A percentile compares a stretch with the other conserved stretches of the same genome.
Conservation (phyloP, 2,888 invertebrate genomes). For the Danaus chrysippus region DNA sequence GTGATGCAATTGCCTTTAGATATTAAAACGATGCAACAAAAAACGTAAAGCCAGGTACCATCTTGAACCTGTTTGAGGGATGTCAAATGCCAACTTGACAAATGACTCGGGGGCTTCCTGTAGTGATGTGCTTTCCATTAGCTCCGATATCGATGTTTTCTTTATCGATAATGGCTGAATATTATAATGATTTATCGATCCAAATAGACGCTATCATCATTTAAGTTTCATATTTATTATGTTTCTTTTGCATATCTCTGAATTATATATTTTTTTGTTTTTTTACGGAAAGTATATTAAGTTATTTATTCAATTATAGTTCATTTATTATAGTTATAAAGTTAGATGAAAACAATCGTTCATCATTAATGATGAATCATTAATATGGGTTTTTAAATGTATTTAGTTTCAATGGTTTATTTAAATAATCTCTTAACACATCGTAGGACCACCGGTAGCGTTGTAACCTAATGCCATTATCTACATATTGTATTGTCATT, state of each 20-base stretch:
- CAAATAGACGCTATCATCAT: conserved; percentile 10
- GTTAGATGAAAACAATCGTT: background rate
- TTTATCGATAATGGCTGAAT: conserved; percentile 48
- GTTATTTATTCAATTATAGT: too few species aligned
- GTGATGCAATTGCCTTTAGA: conserved; percentile 9
- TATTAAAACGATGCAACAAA: conserved; percentile 33
- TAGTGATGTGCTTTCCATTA: conserved; percentile 60
- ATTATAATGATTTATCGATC: conserved; percentile 32
- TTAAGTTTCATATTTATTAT: background rate
- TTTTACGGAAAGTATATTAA: background rate
- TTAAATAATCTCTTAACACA: conserved; percentile 19
- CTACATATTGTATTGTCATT: conserved; percentile 30
- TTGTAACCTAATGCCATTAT: conserved; percentile 27
- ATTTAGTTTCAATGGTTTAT: conserved; percentile 12
- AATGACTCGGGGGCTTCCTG: conserved; percentile 72
- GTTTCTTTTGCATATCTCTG: background rate
- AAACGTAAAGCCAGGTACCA: conserved; percentile 43
- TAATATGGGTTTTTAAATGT: background rate
- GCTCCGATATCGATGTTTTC: conserved; percentile 49
- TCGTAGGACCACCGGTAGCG: conserved; percentile 28
- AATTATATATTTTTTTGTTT: background rate
- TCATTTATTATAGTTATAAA: background rate
- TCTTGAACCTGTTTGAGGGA: conserved; percentile 61
- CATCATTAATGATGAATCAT: background rate
- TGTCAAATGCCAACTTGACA: conserved; percentile 74